Evolutionary conservation across 2,113 vertebrate genomes (phyloP).

Genomic region (Tragelaphus imberbis): DNA sequence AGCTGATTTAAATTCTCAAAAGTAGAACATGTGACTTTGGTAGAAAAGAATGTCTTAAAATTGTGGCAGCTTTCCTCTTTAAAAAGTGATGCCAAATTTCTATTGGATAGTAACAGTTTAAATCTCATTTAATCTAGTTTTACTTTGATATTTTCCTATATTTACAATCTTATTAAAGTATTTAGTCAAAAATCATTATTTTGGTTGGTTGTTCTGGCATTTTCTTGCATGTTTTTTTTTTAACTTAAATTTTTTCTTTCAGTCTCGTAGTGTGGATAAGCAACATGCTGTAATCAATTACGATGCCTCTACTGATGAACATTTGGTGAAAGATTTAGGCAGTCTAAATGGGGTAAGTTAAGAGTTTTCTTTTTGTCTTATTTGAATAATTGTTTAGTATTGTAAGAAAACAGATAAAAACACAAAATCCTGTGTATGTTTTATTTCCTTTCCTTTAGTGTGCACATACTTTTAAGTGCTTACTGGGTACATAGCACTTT

Average conservation of each 20-base stretch:
- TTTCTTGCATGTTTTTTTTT: neutral
- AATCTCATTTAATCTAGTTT: neutral
- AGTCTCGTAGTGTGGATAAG: constrained; percentile 98
- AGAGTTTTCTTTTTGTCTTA: neutral
- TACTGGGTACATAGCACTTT: neutral
- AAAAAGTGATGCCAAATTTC: neutral
- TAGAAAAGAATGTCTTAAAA: neutral
- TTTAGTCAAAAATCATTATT: neutral
- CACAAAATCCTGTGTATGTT: neutral
- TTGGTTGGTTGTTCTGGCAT: neutral
- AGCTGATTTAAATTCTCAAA: neutral
- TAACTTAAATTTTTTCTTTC: constrained; percentile 54
- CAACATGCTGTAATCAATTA: constrained; percentile 99
- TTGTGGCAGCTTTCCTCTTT: neutral
- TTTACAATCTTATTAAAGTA: neutral
- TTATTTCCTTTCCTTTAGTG: neutral
- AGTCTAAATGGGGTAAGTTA: constrained; percentile 96
- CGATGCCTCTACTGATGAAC: constrained; percentile 89
- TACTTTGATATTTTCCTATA: neutral
- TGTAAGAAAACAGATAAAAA: neutral
- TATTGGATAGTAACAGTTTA: neutral
- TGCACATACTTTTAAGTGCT: neutral
- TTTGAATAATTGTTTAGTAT: neutral
- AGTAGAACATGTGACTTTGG: neutral
- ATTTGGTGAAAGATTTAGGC: constrained; percentile 97